Evolutionary conservation across 2,797 vertebrate genomes (phyloP), one percentile per base, ranked within the genome.

Genomic region (Bradypus variegatus): DNA sequence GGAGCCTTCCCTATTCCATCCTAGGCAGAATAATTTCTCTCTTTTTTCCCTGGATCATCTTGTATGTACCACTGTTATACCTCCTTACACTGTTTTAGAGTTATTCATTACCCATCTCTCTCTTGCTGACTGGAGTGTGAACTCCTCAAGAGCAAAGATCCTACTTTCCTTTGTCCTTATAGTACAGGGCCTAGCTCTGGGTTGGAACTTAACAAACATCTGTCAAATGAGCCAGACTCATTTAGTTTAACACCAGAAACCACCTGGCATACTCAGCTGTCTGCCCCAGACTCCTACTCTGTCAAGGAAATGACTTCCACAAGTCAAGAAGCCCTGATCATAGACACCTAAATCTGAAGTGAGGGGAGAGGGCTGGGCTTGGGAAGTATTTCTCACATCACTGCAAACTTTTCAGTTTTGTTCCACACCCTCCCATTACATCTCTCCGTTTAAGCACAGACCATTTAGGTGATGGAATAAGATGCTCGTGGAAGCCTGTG

Each of bases 191-290:
- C 67, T 69, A 29, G 55, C 38, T 45, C 14, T 5, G 19, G 33
- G 65, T 58, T 58, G 27, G 36, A 75, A 50, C 77, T 90, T 89
- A 67, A 13, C 79, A 81, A 62, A 69, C 88, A 36, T 89, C 87
- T 87, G 23, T 15, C 41, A 64, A 65, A 31, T 64, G 79, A 33
- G 33, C 33, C n/a, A 83, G 48, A 38, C 15, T 27, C 50, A 23
- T 83, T 86, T 79, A 92, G 92, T 41, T 75, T 72, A 75, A 89
- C 60, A 21, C 90, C 7, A 10, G 93, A 92, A 88, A 92, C 75
- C 77, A 90, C 84, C 88, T 87, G 86, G 55, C 53, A 33, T 19
- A 27, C 55, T 79, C 80, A 81, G 83, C 87, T 91, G 41, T 62
- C 33, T 16, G 33, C 13, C 36, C 31, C 23, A 6, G 25, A 60